These are phyloP conservation scores for Neoseiulus cucumeris DNA, from an alignment of 1,140 invertebrate genomes.

Conservation along the genomic window DNA sequence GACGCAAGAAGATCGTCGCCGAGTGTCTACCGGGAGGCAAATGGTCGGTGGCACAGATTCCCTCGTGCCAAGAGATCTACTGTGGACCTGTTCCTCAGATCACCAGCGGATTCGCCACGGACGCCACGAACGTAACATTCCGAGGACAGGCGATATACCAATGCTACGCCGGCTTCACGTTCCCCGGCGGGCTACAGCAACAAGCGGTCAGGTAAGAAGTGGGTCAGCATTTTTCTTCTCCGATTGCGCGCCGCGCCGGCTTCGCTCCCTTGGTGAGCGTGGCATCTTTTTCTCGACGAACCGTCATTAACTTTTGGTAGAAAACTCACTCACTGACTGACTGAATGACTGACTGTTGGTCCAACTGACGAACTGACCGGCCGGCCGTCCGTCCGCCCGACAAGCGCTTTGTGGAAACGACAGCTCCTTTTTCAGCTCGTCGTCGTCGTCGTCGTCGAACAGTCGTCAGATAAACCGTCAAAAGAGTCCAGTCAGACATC, in stretches of 20 bases:
- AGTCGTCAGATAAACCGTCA: too few species aligned
- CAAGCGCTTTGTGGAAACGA: too few species aligned
- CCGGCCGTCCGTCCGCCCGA: too few species aligned
- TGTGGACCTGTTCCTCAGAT: constrained; percentile 93
- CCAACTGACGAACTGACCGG: too few species aligned
- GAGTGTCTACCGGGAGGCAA: constrained; percentile 69
- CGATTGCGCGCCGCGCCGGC: too few species aligned
- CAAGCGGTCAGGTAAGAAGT: constrained; percentile 49
- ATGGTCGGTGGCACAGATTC: constrained; percentile 79
- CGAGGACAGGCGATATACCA: constrained; percentile 78
- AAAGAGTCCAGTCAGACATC: too few species aligned
- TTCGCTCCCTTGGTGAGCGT: neutral
- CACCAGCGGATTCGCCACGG: constrained; percentile 87
- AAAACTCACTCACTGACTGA: neutral
- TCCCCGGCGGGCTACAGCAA: constrained; percentile 60
- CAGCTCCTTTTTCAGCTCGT: too few species aligned
- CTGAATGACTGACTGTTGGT: too few species aligned
- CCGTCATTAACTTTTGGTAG: constrained; percentile 9
- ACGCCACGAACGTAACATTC: constrained; percentile 82
- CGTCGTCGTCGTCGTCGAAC: too few species aligned
- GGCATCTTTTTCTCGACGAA: neutral
- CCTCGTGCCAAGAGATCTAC: constrained; percentile 88
- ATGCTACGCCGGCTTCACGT: constrained; percentile 87
- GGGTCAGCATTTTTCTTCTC: neutral
- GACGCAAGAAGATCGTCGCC: constrained; percentile 58